Base-by-base conservation (phyloP, 2,797 vertebrate species). In the Neosilurus hyrtlii region DNA sequence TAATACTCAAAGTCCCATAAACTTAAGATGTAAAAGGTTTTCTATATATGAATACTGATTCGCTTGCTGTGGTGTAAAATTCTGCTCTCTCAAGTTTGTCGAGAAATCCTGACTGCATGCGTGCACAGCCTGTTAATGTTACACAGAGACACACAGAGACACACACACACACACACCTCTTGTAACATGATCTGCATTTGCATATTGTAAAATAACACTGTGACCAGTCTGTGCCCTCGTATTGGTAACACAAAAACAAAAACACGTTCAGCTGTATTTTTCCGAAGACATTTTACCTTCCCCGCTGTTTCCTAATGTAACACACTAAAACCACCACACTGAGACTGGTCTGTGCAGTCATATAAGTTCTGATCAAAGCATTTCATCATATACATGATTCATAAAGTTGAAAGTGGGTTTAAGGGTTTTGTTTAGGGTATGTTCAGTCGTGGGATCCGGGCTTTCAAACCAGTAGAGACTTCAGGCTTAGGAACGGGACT, bases 151-250 rank as follows among this genome's bases (percentile, higher is more conserved):
- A 43, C 43, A n/a, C 52, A 52, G 9, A 52, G 9, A 56, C 54
- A 56, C 54, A 4, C 2, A 54, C 1, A 61, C 8, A 43, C 43
- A 71, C 68, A 5, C 68, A 3, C 6, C 43, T 51, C 12, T 22
- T 72, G 70, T 24, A 12, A 52, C 22, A 72, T 1, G 18, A 43
- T 43, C 66, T 9, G 37, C 11, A 72, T 72, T 72, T 72, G n/a
- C 43, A 52, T 72, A 52, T 26, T 52, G 70, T 30, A 73, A 73
- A 73, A 73, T 56, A 73, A 26, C 52, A 73, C 51, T 18, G 51
- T 54, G 24, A 73, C 9, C 71, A 73, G 15, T 18, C 24, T 73
- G 51, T 73, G 51, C 52, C 54, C 24, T 30, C 7, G 16, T n/a
- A 43, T 70, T 70, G 18, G 9, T n/a, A 71, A 14, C 4, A 15